Evolutionary conservation across 2,888 invertebrate genomes (phyloP).

Genomic region (Argynnis bischoffii): DNA sequence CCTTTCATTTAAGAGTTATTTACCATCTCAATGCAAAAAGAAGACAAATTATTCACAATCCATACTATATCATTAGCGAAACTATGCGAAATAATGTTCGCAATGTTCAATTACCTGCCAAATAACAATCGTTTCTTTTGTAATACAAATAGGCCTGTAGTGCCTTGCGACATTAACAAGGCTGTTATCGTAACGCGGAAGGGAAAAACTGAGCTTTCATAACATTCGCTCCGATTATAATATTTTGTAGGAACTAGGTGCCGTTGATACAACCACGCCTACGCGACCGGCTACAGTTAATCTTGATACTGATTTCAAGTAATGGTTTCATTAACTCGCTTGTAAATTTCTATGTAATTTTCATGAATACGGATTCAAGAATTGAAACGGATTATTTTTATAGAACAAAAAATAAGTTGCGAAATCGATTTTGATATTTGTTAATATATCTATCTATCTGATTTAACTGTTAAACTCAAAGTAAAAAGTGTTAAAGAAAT

Average conservation of each 20-base stretch:
- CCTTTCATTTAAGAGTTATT: background rate
- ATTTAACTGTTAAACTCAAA: no score
- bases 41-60: background rate
- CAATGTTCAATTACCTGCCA: conserved; percentile 1
- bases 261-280: no score
- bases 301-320: no score
- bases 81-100: conserved; percentile 2
- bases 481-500: no score
- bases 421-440: no score
- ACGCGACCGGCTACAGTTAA: no score
- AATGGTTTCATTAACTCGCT: no score
- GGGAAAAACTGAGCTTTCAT: conserved; percentile 21
- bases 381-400: no score
- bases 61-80: background rate
- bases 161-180: conserved; percentile 30
- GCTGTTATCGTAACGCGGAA: conserved; percentile 30
- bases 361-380: no score
- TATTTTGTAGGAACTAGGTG: background rate
- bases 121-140: conserved; percentile 23
- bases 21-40: background rate
- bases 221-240: conserved; percentile 20
- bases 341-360: no score
- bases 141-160: conserved; percentile 18
- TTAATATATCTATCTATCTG: no score
- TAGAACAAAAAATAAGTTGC: no score